Evolutionary conservation across 2,888 invertebrate species (phyloP).

Genomic region (Tillus elongatus): DNA sequence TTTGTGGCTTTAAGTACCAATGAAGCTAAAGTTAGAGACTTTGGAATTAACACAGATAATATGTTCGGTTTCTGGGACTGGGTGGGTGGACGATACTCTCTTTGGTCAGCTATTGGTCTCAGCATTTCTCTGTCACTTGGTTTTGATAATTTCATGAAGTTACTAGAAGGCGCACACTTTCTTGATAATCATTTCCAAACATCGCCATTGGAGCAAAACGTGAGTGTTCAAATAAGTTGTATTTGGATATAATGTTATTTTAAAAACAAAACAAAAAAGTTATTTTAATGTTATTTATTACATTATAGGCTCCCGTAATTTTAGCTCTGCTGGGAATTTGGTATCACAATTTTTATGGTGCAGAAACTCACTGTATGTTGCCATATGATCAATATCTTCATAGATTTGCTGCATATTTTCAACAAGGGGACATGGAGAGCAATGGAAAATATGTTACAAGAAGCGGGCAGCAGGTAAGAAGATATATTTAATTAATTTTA

Average conservation of each 20-base stretch:
- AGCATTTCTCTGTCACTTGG: constrained; percentile 91
- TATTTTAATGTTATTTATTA: too few species aligned
- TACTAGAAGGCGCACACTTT: constrained; percentile 83
- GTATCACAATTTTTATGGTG: constrained; percentile 91
- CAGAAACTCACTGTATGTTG: constrained; percentile 90
- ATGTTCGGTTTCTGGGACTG: constrained; percentile 99
- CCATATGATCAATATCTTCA: constrained; percentile 99
- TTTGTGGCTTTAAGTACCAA: constrained; percentile 98
- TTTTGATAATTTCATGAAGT: constrained; percentile 86
- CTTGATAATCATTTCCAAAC: constrained; percentile 90
- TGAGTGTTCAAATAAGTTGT: too few species aligned
- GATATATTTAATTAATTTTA: constrained; percentile 28
- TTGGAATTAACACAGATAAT: constrained; percentile 93
- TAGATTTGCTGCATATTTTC: constrained; percentile 98
- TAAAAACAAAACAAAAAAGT: constrained; percentile 7
- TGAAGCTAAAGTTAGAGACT: constrained; percentile 83
- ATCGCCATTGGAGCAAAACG: constrained; percentile 85
- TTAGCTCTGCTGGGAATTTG: constrained; percentile 85
- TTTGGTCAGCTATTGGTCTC: constrained; percentile 99
- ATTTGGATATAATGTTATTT: too few species aligned
- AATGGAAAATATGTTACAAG: constrained; percentile 92
- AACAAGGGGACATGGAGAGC: constrained; percentile 99
- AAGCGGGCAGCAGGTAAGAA: constrained; percentile 50
- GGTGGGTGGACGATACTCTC: constrained; percentile 95
- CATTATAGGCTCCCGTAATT: constrained; percentile 83